A percentile compares a stretch with the other conserved stretches of the same genome.
phyloP scores from a whole-genome alignment of 1,140 invertebrate species.

The Dendrolimus punctatus region DNA sequence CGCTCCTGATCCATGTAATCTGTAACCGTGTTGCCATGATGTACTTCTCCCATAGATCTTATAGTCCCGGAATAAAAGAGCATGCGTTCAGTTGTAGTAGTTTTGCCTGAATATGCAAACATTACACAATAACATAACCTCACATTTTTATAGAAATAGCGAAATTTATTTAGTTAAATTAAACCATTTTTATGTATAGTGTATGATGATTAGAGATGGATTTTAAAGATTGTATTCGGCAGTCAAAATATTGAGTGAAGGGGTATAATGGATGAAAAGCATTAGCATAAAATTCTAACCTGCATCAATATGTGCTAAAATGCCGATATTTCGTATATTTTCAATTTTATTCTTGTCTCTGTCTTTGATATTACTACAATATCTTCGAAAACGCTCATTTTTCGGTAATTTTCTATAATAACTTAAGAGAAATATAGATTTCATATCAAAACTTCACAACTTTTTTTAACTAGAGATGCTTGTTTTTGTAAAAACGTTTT shows the following conservation, averaged over 20 bases:
- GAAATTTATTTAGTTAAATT: too few species aligned
- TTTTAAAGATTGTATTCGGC: too few species aligned
- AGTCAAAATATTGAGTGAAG: too few species aligned
- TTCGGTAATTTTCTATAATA: slow-evolving; percentile 47
- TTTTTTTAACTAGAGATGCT: too few species aligned
- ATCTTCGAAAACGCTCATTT: slow-evolving; percentile 32
- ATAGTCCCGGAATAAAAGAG: slow-evolving; percentile 93
- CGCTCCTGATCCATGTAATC: slow-evolving; percentile 97
- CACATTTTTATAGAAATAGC: neutral
- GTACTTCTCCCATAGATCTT: slow-evolving; percentile 90
- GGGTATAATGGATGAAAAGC: neutral
- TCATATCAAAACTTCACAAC: slow-evolving; percentile 23
- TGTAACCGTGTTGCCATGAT: slow-evolving; percentile 96
- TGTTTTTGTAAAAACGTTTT: too few species aligned
- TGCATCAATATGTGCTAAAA: slow-evolving; percentile 95
- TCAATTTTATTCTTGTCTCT: slow-evolving; percentile 28
- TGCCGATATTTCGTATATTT: slow-evolving; percentile 87
- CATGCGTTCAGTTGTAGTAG: slow-evolving; percentile 97
- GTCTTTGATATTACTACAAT: slow-evolving; percentile 20
- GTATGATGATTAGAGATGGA: too few species aligned
- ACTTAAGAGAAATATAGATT: slow-evolving; percentile 39
- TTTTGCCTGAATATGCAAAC: slow-evolving; percentile 82
- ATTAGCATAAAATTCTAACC: slow-evolving; percentile 66
- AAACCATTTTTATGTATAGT: too few species aligned
- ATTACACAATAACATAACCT: slow-evolving; percentile 5